These are phyloP conservation scores for Campylomormyrus tamandua DNA, from an alignment of 2,113 vertebrate genomes.

Conservation along the genomic window DNA sequence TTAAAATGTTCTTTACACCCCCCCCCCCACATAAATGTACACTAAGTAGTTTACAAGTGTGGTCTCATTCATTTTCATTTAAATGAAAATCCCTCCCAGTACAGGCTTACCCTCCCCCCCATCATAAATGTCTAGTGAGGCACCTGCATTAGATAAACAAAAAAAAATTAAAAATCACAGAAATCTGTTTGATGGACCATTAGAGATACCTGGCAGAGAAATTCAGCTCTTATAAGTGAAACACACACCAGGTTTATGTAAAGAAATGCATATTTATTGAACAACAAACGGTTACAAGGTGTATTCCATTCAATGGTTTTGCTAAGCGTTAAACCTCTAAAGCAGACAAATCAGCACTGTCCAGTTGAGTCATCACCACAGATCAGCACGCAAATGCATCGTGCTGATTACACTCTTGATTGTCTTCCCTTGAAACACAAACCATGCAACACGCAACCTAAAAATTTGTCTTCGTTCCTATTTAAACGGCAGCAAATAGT, in stretches of 20 bases:
- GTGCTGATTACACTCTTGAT: slow-evolving; percentile 40
- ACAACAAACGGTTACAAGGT: slow-evolving; percentile 44
- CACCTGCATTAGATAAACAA: too few species aligned
- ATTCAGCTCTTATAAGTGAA: neutral
- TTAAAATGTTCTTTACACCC: neutral
- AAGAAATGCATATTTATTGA: slow-evolving; percentile 59
- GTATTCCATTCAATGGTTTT: slow-evolving; percentile 42
- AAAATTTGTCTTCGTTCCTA: neutral
- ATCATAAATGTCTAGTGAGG: too few species aligned
- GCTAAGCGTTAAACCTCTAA: slow-evolving; percentile 29
- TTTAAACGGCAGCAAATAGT: slow-evolving; percentile 12
- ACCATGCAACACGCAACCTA: slow-evolving; percentile 24
- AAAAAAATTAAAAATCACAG: neutral
- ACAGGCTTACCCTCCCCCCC: neutral
- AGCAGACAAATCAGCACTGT: neutral
- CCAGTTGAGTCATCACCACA: neutral
- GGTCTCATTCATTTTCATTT: neutral
- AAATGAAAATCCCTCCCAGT: neutral
- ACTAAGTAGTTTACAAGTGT: neutral
- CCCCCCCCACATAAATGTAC: neutral
- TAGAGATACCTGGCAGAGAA: neutral
- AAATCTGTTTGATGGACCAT: neutral
- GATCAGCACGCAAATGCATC: neutral
- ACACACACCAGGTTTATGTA: slow-evolving; percentile 32
- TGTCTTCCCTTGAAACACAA: slow-evolving; percentile 49